Evolutionary conservation across 2,113 vertebrate species (phyloP).

Genomic region (Etheostoma spectabile): DNA sequence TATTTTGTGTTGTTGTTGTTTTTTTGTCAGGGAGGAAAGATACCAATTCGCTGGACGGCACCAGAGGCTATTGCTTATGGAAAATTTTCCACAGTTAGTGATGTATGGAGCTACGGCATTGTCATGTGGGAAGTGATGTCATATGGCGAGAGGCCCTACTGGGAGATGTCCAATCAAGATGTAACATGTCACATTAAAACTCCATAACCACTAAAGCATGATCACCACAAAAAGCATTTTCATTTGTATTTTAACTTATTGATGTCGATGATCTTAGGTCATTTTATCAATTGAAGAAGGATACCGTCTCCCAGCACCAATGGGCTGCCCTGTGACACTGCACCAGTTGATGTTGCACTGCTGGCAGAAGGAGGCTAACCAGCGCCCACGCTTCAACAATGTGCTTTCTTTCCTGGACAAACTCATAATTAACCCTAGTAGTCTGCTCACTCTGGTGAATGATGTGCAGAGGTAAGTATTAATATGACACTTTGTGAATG

Average conservation of each 20-base stretch:
- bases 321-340: conserved; percentile 94
- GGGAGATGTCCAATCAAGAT: conserved; percentile 97
- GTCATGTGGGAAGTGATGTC: conserved; percentile 99
- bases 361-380: conserved; percentile 96
- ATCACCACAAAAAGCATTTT: background rate
- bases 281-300: conserved; percentile 98
- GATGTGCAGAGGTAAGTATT: conserved; percentile 88
- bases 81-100: conserved; percentile 96
- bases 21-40: conserved; percentile 91
- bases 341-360: conserved; percentile 99
- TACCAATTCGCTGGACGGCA: conserved; percentile 97
- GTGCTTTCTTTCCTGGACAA: conserved; percentile 96
- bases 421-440: conserved; percentile 94
- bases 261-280: conserved; percentile 83
- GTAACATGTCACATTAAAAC: conserved; percentile 61
- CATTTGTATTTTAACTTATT: background rate
- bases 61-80: conserved; percentile 96
- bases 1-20: conserved; percentile 6
- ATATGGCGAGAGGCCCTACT: conserved; percentile 97
- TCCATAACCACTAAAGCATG: background rate
- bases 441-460: conserved; percentile 93
- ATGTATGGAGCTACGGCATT: conserved; percentile 96
- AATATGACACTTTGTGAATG: background rate
- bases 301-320: conserved; percentile 95
- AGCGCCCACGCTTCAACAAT: conserved; percentile 92